phyloP scores from a whole-genome alignment of 2,888 invertebrate genomes.

The Yponomeuta sedellus region DNA sequence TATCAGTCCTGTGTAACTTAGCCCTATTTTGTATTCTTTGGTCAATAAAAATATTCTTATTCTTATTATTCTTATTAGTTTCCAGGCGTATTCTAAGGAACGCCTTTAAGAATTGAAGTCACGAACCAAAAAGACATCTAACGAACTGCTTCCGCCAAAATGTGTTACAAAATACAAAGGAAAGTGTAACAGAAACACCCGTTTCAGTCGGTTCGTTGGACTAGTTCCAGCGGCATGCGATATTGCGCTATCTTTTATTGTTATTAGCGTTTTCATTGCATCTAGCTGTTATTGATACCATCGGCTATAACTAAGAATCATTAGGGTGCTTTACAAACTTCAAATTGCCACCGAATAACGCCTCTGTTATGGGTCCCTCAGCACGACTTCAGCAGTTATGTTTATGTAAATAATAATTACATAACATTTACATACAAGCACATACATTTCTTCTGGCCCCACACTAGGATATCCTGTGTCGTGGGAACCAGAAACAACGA shows the following conservation, averaged over 20 bases:
- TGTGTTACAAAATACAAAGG: background rate
- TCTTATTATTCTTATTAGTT: too few species aligned
- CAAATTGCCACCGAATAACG: background rate
- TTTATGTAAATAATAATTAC: too few species aligned
- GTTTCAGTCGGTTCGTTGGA: constrained; percentile 3
- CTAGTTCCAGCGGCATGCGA: constrained; percentile 8
- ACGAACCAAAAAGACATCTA: background rate
- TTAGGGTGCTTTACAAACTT: background rate
- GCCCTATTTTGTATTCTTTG: too few species aligned
- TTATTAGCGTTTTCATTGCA: constrained; percentile 11
- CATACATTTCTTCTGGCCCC: too few species aligned
- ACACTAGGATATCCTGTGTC: too few species aligned
- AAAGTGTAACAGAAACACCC: background rate
- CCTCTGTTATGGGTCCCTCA: background rate
- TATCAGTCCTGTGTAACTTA: too few species aligned
- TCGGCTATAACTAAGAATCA: constrained; percentile 1
- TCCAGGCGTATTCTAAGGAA: too few species aligned
- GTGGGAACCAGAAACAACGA: too few species aligned
- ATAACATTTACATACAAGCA: too few species aligned
- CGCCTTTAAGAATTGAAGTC: background rate
- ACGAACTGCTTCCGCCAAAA: background rate
- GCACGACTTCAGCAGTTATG: background rate
- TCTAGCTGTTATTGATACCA: background rate
- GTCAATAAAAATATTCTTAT: too few species aligned
- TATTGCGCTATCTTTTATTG: constrained; percentile 15